Evolutionary conservation across 2,888 invertebrate genomes (phyloP).

Genomic region (Lycocerus yunnanus): DNA sequence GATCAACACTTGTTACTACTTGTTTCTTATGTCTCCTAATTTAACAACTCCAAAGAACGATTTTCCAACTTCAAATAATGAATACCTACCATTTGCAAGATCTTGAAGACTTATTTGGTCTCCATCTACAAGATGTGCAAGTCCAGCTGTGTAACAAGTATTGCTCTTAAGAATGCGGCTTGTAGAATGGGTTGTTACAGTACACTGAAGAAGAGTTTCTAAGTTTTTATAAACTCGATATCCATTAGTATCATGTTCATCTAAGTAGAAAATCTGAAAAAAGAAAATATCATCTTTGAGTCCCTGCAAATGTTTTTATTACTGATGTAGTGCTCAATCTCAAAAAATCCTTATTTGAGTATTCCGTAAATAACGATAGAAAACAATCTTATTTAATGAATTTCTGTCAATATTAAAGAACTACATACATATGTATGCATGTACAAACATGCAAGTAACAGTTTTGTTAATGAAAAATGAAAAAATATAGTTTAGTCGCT

Average conservation of each 20-base stretch:
- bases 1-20: constrained; percentile 27
- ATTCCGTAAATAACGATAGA: no score
- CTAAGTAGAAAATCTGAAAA: constrained; percentile 76
- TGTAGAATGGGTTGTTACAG: constrained; percentile 65
- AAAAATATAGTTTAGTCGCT: no score
- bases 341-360: no score
- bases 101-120: constrained; percentile 74
- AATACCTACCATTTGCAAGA: constrained; percentile 68
- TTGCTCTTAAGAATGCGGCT: constrained; percentile 65
- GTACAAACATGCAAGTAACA: no score
- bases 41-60: constrained; percentile 84
- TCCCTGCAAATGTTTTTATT: no score
- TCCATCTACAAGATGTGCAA: constrained; percentile 65
- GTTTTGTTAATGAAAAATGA: no score
- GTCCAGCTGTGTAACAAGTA: constrained; percentile 75
- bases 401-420: no score
- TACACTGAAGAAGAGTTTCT: constrained; percentile 72
- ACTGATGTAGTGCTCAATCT: no score
- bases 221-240: constrained; percentile 72
- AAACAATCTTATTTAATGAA: no score
- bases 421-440: no score
- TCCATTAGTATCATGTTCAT: constrained; percentile 76
- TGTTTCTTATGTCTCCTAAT: constrained; percentile 60
- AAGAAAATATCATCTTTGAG: no score
- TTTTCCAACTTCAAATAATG: constrained; percentile 74